Evolutionary conservation across 2,888 invertebrate genomes (phyloP), one percentile per base, ranked within the genome.

Genomic region (Tromatobia lineatoria): DNA sequence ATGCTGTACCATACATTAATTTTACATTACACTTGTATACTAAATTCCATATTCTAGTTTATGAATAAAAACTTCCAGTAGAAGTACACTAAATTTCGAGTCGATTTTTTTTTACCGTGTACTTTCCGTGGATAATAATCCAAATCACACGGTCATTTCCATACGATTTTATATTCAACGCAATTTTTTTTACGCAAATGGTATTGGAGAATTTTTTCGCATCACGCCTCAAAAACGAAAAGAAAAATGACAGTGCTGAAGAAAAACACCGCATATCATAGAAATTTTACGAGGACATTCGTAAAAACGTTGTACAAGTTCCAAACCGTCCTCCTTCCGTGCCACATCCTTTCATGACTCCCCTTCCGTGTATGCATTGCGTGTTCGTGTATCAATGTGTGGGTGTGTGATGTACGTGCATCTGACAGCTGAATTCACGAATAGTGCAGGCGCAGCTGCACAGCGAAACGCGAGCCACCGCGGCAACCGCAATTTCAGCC

Each of bases 401-500:
- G n/a, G 10, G 64, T 34, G 38, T 45, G 67, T 75, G 64, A 45
- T 50, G 66, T 61, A 77, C 67, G 64, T 81, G 69, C 78, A 45
- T 70, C 74, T 78, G 84, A 61, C 77, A 78, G 78, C 50, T 70
- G 52, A 78, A 81, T 78, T 47, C 81, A 18, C 47, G 61, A 59
- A 67, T 38, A 64, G 42, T 70, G 81, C 13, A 78, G 59, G 18
- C n/a, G 8, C 29, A 45, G 25, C 54, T 45, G 42, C 50, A 25
- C 29, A 71, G 71, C 23, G 81, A 81, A 66, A 76, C 38, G 61
- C 50, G 45, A 79, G 67, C 50, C 69, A 69, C 67, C 71, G 52
- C 57, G 69, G 42, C 1, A 81, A 81, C 82, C 73, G 73, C 78
- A 82, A 82, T 74, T 82, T 82, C 73, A 66, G 34, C 47, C 73